Conservation (phyloP, 53 echinoderm and acorn worm genomes). For the Glandiceps talaboti region DNA sequence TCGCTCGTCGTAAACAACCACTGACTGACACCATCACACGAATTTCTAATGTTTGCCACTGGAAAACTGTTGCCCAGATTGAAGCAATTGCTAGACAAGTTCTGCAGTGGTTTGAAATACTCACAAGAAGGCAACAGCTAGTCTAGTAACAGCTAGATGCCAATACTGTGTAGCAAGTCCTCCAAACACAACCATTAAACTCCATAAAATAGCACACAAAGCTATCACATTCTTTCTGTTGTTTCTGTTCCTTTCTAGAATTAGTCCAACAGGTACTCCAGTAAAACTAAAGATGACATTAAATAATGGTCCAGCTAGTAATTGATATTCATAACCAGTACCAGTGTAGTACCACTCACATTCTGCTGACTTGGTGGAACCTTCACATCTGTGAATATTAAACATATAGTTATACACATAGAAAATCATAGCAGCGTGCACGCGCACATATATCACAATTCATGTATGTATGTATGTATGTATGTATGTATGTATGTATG, state of each 20-base stretch:
- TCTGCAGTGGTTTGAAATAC: too few relatives aligned
- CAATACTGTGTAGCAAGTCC: constrained; percentile 18
- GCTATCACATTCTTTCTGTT: constrained; percentile 18
- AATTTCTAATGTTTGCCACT: too few relatives aligned
- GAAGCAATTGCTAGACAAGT: too few relatives aligned
- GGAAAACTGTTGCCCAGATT: too few relatives aligned
- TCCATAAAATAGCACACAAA: constrained; percentile 18
- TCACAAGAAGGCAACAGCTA: constrained; percentile 19
- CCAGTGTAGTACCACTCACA: constrained; percentile 26
- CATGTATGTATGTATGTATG: background rate
- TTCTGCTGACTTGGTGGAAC: background rate
- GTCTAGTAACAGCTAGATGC: constrained; percentile 15
- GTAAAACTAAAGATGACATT: constrained; percentile 20
- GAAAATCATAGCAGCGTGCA: too few relatives aligned
- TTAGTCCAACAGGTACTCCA: constrained; percentile 11
- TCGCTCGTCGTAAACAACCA: too few relatives aligned
- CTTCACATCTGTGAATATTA: background rate
- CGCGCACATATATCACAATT: too few relatives aligned
- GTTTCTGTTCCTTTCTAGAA: constrained; percentile 14
- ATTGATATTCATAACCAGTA: constrained; percentile 26
- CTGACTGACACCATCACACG: too few relatives aligned
- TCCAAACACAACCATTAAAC: constrained; percentile 5
- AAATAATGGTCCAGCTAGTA: constrained; percentile 23
- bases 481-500: background rate
- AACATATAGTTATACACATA: too few relatives aligned